phyloP scores from a whole-genome alignment of 2,113 vertebrate species.

The Phrynocephalus versicolor region DNA sequence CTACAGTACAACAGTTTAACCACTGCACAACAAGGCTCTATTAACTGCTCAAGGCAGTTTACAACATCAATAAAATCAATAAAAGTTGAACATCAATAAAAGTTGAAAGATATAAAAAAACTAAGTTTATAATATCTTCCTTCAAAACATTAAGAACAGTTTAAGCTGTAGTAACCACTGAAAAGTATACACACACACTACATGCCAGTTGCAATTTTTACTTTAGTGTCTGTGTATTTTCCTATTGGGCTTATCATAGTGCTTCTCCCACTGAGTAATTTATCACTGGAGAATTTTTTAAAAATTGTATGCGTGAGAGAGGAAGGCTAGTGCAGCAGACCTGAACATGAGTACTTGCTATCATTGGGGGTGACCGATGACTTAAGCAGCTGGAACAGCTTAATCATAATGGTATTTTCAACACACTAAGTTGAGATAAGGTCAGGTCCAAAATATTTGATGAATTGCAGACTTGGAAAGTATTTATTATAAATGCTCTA shows the following conservation, averaged over 20 bases:
- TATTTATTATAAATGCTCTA: conserved; percentile 17
- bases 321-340: background rate
- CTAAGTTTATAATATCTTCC: too few species aligned
- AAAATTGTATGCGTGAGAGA: background rate
- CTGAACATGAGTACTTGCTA: background rate
- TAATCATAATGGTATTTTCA: conserved; percentile 18
- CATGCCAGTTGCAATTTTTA: background rate
- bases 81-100: too few species aligned
- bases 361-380: background rate
- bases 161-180: too few species aligned
- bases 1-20: too few species aligned
- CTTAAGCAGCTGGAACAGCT: background rate
- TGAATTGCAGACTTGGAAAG: background rate
- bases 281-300: background rate
- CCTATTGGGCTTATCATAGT: background rate
- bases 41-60: too few species aligned
- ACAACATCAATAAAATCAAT: too few species aligned
- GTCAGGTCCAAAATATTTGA: background rate
- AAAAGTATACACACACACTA: too few species aligned
- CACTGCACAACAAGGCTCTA: too few species aligned
- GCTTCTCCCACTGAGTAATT: background rate
- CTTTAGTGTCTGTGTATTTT: background rate
- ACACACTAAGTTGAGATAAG: background rate
- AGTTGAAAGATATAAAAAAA: too few species aligned
- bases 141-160: too few species aligned